A percentile compares a stretch with the other conserved stretches of the same genome.
Evolutionary conservation across 64 coral and sea anemone genomes (phyloP).

Genomic region (Pachyseris speciosa): DNA sequence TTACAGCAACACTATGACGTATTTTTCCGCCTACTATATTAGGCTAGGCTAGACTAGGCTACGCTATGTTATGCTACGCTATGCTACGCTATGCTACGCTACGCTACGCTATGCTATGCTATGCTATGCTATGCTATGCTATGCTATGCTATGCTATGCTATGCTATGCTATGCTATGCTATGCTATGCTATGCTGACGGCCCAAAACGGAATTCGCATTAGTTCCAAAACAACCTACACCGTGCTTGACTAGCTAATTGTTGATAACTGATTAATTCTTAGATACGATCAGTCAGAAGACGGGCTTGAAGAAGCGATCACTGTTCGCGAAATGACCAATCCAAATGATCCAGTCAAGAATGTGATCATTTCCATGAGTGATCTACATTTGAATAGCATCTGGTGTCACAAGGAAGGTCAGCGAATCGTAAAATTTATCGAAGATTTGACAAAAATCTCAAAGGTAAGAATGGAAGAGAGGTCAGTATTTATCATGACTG

Average conservation of each 20-base stretch:
- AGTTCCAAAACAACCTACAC: too few relatives aligned
- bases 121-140: background rate
- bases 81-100: background rate
- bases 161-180: too few relatives aligned
- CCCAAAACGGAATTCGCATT: too few relatives aligned
- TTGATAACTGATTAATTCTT: background rate
- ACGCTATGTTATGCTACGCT: background rate
- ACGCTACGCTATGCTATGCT: too few relatives aligned
- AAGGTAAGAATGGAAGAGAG: background rate
- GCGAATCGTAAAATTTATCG: background rate
- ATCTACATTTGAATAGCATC: conserved; percentile 14
- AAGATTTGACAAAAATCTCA: background rate
- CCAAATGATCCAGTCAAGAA: conserved; percentile 3
- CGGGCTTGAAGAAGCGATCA: background rate
- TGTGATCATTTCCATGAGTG: background rate
- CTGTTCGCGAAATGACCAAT: conserved; percentile 1
- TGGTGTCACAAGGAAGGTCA: background rate
- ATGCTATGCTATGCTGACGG: too few relatives aligned
- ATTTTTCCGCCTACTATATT: background rate
- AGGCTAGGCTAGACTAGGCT: too few relatives aligned
- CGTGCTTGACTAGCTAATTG: background rate
- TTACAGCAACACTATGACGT: background rate
- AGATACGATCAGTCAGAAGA: background rate
- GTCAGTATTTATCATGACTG: background rate
- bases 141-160: background rate